phyloP scores from a whole-genome alignment of 2,113 vertebrate species.

The Gasterosteus aculeatus region DNA sequence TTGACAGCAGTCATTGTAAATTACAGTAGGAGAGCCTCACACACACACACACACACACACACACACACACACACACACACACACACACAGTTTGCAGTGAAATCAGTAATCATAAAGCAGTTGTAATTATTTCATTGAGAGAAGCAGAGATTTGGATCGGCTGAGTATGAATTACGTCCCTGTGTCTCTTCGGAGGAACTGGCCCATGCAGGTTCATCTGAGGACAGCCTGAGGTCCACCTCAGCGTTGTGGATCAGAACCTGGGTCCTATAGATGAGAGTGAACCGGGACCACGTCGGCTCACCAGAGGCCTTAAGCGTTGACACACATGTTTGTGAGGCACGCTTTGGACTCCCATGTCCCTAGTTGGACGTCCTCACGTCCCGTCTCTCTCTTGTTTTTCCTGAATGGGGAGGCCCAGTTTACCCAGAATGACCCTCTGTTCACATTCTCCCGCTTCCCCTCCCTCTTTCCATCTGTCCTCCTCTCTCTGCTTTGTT shows the following conservation, averaged over 20 bases:
- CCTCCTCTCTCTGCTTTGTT: slow-evolving; percentile 3
- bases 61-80: neutral
- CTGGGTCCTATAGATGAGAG: neutral
- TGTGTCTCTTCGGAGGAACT: neutral
- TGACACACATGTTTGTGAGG: neutral
- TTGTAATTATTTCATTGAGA: neutral
- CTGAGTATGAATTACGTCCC: slow-evolving; percentile 7
- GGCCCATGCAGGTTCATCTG: slow-evolving; percentile 34
- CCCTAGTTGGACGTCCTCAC: neutral
- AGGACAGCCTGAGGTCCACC: neutral
- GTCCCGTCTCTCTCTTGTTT: slow-evolving; percentile 34
- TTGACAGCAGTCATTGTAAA: neutral
- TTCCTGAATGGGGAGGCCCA: slow-evolving; percentile 42
- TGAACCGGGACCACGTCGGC: neutral
- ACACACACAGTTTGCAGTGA: too few species aligned
- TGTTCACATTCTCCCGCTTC: neutral
- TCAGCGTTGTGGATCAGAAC: neutral
- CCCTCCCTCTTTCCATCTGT: neutral
- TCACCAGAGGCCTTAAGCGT: neutral
- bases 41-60: neutral
- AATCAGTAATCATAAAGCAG: neutral
- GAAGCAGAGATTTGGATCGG: neutral
- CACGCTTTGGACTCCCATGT: neutral
- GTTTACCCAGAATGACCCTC: slow-evolving; percentile 30
- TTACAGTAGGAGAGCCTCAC: neutral